phyloP scores from a whole-genome alignment of 2,113 vertebrate species.

The Loxodonta africana region DNA sequence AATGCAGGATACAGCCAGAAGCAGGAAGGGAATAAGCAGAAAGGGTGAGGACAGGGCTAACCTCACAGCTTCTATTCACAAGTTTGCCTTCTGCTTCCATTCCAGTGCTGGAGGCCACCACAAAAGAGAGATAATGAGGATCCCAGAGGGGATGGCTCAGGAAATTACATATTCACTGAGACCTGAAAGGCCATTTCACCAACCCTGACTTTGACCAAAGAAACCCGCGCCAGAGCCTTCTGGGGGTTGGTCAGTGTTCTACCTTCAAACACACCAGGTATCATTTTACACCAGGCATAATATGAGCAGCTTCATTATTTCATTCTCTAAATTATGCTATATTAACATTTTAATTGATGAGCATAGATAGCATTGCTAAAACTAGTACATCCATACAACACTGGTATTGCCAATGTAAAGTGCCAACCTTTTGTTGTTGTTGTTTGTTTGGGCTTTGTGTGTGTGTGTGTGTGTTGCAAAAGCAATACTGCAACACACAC shows the following conservation, averaged over 20 bases:
- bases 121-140: fast-evolving
- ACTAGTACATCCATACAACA: neutral
- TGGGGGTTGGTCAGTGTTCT: fast-evolving
- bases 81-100: neutral
- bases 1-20: neutral
- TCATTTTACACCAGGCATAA: neutral
- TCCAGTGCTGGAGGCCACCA: neutral
- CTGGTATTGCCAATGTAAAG: constrained; percentile 24
- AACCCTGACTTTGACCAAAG: neutral
- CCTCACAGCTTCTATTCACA: neutral
- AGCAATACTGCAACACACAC: constrained; percentile 65
- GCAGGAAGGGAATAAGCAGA: neutral
- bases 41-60: no score
- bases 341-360: constrained; percentile 71
- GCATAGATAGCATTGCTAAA: constrained; percentile 47
- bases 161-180: neutral
- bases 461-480: constrained; percentile 34
- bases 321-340: constrained; percentile 58
- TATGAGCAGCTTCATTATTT: constrained; percentile 60
- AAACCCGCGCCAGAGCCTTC: neutral
- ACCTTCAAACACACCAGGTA: neutral
- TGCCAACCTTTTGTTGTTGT: neutral
- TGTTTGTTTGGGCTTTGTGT: neutral
- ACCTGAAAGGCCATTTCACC: neutral
- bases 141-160: neutral